Conservation (phyloP, 2,113 vertebrate genomes). For the Nycticebus coucang region DNA sequence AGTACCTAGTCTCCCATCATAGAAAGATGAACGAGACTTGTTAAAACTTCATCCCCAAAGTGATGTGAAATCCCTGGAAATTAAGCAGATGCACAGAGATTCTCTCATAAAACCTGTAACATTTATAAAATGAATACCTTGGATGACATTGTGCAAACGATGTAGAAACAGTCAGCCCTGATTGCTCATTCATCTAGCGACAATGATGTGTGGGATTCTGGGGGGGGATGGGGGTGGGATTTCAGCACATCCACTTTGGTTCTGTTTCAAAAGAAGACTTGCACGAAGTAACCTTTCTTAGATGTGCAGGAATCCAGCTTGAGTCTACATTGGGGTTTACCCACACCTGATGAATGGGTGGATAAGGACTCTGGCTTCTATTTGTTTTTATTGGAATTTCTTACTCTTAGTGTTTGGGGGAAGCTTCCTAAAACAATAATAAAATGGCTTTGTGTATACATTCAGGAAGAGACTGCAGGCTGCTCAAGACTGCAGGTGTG, state of each 20-base stretch:
- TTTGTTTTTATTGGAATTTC: background rate
- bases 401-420: background rate
- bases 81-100: slow-evolving; percentile 45
- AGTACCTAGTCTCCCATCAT: background rate
- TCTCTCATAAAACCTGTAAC: slow-evolving; percentile 58
- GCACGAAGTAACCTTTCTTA: background rate
- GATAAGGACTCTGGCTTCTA: background rate
- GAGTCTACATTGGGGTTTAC: background rate
- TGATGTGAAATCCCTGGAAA: slow-evolving; percentile 64
- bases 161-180: background rate
- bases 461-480: background rate
- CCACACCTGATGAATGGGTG: background rate
- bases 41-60: slow-evolving; percentile 62
- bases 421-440: background rate
- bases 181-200: background rate
- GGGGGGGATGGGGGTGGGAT: background rate
- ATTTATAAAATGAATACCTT: slow-evolving; percentile 29
- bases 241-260: background rate
- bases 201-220: background rate
- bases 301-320: background rate
- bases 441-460: background rate
- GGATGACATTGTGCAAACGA: background rate
- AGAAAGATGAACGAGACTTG: slow-evolving; percentile 26
- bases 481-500: too few relatives aligned
- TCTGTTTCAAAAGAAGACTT: background rate